Evolutionary conservation across 2,888 invertebrate species (phyloP).

Genomic region (Tipula unca): DNA sequence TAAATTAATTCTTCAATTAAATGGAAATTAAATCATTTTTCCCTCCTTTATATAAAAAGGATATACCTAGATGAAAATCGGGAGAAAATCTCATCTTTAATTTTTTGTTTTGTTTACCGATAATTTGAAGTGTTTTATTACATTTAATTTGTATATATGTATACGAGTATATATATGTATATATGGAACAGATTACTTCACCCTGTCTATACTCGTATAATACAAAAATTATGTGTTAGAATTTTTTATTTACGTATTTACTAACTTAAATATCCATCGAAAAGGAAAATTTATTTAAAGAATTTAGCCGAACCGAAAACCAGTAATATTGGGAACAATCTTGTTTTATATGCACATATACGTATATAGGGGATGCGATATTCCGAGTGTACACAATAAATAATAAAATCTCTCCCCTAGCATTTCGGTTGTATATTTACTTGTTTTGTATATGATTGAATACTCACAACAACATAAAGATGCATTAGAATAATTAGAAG

Average conservation of each 20-base stretch:
- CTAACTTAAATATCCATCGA: too few relatives aligned
- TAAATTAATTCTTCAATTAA: not conserved
- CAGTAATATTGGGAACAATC: not conserved
- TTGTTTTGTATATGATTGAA: not conserved
- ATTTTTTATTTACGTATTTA: too few relatives aligned
- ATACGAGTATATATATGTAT: too few relatives aligned
- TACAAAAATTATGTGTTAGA: not conserved
- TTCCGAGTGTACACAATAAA: not conserved
- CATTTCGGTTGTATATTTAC: not conserved
- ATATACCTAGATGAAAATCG: not conserved
- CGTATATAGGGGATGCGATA: not conserved
- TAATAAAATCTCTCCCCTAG: not conserved
- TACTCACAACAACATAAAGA: not conserved
- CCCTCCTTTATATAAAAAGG: not conserved
- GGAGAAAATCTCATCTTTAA: not conserved
- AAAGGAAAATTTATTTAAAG: not conserved
- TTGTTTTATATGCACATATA: not conserved
- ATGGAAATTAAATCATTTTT: not conserved
- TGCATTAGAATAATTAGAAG: conserved; percentile 14
- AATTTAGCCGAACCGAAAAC: not conserved
- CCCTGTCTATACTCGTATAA: not conserved
- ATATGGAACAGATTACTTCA: not conserved
- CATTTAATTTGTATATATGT: too few relatives aligned
- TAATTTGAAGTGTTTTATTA: conserved; percentile 8
- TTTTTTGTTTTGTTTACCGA: not conserved